Conservation (phyloP, 2,797 vertebrate genomes). For the Pampus argenteus region DNA sequence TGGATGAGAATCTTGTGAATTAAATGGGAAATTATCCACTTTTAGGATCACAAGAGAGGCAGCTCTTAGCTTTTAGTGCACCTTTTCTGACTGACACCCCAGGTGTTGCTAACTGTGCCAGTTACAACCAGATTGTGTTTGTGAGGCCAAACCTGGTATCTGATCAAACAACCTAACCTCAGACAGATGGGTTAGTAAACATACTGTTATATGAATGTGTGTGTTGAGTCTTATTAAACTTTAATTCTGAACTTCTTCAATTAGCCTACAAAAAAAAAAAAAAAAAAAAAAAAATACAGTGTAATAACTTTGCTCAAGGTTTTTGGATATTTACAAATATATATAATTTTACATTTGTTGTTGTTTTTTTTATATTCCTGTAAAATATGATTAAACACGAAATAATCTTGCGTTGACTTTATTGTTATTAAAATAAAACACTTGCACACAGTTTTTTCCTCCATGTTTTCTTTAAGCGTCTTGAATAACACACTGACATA, state of each 20-base stretch:
- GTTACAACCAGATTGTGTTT: slow-evolving; percentile 69
- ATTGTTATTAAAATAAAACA: slow-evolving; percentile 87
- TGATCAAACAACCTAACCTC: slow-evolving; percentile 77
- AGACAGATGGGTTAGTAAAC: slow-evolving; percentile 70
- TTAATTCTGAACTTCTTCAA: slow-evolving; percentile 13
- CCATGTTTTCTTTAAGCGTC: slow-evolving; percentile 75
- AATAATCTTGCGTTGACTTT: slow-evolving; percentile 67
- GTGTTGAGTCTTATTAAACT: neutral
- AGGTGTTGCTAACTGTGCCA: slow-evolving; percentile 71
- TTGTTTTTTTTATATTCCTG: neutral
- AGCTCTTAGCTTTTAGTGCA: slow-evolving; percentile 30
- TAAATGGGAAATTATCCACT: slow-evolving; percentile 14
- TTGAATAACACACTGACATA: slow-evolving; percentile 87
- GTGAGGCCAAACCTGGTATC: slow-evolving; percentile 71
- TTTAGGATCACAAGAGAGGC: slow-evolving; percentile 7
- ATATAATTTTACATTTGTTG: neutral
- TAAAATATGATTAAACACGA: slow-evolving; percentile 41
- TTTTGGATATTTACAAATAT: neutral
- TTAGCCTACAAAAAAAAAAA: no score
- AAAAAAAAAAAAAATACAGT: neutral
- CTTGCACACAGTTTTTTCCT: slow-evolving; percentile 79
- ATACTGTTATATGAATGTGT: slow-evolving; percentile 1
- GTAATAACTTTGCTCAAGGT: neutral
- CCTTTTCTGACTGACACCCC: slow-evolving; percentile 39
- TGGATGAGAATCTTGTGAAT: slow-evolving; percentile 10